Percentiles rank a stretch among this genome's conserved stretches.
Evolutionary conservation across 2,113 vertebrate genomes (phyloP).

Genomic region (Melanerpes aurifrons): DNA sequence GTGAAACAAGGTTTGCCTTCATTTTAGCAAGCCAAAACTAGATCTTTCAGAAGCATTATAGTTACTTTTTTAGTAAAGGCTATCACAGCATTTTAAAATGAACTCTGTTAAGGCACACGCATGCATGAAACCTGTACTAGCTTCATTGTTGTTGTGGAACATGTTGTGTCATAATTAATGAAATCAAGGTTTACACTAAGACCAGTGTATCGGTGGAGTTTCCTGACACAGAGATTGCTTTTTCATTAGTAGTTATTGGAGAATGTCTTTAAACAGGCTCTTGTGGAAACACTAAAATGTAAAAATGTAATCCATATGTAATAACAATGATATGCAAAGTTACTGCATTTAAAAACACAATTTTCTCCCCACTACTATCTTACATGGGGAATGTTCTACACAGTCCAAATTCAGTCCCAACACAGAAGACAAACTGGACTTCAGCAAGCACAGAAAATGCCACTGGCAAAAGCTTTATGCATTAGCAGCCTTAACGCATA

Average conservation of each 20-base stretch:
- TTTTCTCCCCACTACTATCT: not conserved
- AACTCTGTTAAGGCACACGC: not conserved
- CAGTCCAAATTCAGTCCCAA: not conserved
- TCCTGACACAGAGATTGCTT: not conserved
- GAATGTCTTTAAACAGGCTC: not conserved
- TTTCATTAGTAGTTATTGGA: not conserved
- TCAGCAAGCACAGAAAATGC: not conserved
- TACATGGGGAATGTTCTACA: not conserved
- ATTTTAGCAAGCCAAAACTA: not conserved
- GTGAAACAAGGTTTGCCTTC: not conserved
- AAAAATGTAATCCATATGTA: not conserved
- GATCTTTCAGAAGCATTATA: not conserved
- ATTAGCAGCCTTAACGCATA: not conserved
- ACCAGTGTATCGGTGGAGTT: not conserved
- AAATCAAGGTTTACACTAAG: not conserved
- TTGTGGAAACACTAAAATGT: not conserved
- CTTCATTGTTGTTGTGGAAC: not conserved
- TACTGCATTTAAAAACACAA: not conserved
- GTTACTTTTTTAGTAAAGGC: not conserved
- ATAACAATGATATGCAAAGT: not conserved
- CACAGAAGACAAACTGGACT: not conserved
- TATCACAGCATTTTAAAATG: not conserved
- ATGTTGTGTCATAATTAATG: not conserved
- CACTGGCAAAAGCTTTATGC: not conserved
- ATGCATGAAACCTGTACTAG: not conserved